Evolutionary conservation across 2,113 vertebrate genomes (phyloP).

Genomic region (Nycticryphes semicollaris): DNA sequence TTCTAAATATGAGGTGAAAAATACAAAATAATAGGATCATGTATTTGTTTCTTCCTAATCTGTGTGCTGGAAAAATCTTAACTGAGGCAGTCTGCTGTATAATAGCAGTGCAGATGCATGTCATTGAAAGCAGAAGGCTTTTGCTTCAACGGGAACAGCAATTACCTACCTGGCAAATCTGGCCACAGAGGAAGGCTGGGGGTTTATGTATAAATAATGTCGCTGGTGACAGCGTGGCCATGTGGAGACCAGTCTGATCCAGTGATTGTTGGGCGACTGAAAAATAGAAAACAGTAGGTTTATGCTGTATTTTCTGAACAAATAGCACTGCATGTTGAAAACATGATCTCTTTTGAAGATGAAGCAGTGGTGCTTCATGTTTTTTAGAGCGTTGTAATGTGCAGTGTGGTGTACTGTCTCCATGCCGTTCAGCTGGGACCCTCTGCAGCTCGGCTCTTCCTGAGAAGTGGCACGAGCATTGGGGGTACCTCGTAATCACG

Average conservation of each 20-base stretch:
- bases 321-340: not conserved
- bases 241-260: not conserved
- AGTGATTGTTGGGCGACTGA: not conserved
- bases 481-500: not conserved
- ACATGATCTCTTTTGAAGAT: not conserved
- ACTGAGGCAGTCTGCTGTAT: not conserved
- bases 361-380: not conserved
- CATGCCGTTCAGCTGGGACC: not conserved
- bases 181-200: not conserved
- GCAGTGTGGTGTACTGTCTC: not conserved
- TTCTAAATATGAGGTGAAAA: not conserved
- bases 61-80: not conserved
- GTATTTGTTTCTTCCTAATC: not conserved
- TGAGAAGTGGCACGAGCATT: not conserved
- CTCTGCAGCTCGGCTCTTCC: not conserved
- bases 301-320: not conserved
- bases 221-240: not conserved
- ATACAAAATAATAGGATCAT: not conserved
- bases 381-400: not conserved
- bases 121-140: conserved; percentile 3
- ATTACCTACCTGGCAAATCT: conserved; percentile 21
- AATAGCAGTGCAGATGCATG: not conserved
- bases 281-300: not conserved
- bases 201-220: not conserved
- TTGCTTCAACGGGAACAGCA: not conserved